These are phyloP conservation scores for Therioaphis trifolii DNA, from an alignment of 2,888 invertebrate species.

Conservation along the genomic window DNA sequence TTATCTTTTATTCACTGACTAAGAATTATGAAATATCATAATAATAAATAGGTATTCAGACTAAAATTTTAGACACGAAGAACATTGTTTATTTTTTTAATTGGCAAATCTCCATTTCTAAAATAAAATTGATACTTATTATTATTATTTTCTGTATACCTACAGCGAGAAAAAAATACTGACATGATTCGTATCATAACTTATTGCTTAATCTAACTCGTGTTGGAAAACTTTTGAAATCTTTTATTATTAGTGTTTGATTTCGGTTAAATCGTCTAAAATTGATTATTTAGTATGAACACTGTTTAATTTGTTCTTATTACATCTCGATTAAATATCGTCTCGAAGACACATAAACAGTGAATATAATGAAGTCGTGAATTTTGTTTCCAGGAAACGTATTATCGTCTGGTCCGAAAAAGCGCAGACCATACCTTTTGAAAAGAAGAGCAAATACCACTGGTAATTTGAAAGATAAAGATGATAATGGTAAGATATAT, in stretches of 20 bases:
- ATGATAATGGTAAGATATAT: constrained; percentile 73
- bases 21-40: constrained; percentile 10
- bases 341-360: too few relatives aligned
- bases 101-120: constrained; percentile 17
- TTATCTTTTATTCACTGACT: too few relatives aligned
- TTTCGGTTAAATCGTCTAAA: not conserved
- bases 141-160: not conserved
- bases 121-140: not conserved
- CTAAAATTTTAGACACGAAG: not conserved
- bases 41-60: constrained; percentile 22
- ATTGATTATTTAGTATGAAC: too few relatives aligned
- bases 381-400: constrained; percentile 69
- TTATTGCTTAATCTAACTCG: not conserved
- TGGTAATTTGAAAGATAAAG: constrained; percentile 82
- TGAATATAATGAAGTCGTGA: too few relatives aligned
- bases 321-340: too few relatives aligned
- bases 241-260: not conserved
- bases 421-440: constrained; percentile 82
- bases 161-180: not conserved
- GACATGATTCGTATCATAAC: constrained; percentile 4
- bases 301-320: too few relatives aligned
- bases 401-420: constrained; percentile 70
- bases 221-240: too few relatives aligned
- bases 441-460: constrained; percentile 91
- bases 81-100: constrained; percentile 18